Base-by-base conservation (phyloP, 2,113 vertebrate species). In the Aptenodytes forsteri region DNA sequence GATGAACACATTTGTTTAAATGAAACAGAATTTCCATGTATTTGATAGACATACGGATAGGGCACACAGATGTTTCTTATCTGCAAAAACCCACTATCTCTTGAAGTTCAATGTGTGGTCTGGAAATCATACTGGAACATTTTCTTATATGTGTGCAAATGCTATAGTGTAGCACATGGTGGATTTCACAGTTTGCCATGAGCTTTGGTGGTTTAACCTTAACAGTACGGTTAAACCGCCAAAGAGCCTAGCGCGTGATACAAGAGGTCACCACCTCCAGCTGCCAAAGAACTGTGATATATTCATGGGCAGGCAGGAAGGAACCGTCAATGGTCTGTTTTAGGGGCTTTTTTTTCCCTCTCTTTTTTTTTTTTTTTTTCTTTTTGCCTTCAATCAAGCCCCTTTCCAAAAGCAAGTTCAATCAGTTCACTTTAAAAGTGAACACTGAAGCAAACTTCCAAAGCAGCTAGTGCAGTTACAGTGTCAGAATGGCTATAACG, bases 181-280 rank as follows among this genome's bases (percentile, higher is more conserved):
- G 27, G 46, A 92, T 87, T 87, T 90, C 81, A 59, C 6, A 59
- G 40, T 75, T 78, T 85, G 20, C 44, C 7, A 0, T 40, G 58
- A 56, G 18, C 19, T 47, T 78, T 1, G 1, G 6, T 83, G 44
- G 18, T 83, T 83, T 90, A 71, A 34, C 4, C 0, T 71, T 73
- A 84, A n/a, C 2, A 2, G 13, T 42, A 0, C 0, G 1, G 12
- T 67, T 79, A 38, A 93, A 83, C 23, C 5, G 4, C 54, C 17
- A 3, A 46, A 36, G 23, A 30, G 13, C 61, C n/a, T 61, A 36
- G 21, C 32, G 29, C 30, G 30, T 18, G 11, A 11, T 52, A 5
- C 13, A 2, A 67, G 12, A 78, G 13, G 26, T 79, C 22, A 19
- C 13, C 8, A 26, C 32, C 23, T 77, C 30, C 27, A 59, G 26